A percentile compares a stretch with the other conserved stretches of the same genome.
Conservation (phyloP, 1,140 invertebrate species). For the Drosophila navojoa region DNA sequence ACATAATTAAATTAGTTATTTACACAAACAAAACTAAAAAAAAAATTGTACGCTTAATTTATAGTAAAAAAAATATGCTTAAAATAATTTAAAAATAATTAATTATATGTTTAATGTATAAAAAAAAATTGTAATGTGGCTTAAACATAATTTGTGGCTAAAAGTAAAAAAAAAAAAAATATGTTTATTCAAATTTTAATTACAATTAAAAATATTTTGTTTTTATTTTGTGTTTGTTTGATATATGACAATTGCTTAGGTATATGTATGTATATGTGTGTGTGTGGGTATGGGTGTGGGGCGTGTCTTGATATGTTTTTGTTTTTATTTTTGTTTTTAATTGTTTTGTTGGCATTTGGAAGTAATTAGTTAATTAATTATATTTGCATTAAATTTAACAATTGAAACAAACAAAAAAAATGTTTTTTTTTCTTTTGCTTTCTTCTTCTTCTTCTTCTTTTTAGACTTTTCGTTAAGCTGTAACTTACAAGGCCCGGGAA, state of each 20-base stretch:
- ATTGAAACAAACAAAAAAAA: conserved; percentile 30
- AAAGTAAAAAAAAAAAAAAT: conserved; percentile 53
- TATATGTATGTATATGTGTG: conserved; percentile 21
- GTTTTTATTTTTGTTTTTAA: conserved; percentile 37
- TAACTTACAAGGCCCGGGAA: conserved; percentile 41
- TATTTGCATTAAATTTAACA: conserved; percentile 34
- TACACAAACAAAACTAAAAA: conserved; percentile 29
- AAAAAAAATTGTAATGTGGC: conserved; percentile 34
- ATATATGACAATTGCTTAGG: conserved; percentile 12
- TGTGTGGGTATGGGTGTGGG: conserved; percentile 23
- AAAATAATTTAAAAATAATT: conserved; percentile 19
- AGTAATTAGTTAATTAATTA: conserved; percentile 28
- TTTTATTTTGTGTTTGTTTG: neutral
- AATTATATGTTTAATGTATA: conserved; percentile 13
- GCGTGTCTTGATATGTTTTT: conserved; percentile 53
- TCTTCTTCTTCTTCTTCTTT: neutral
- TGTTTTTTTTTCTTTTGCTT: conserved; percentile 11
- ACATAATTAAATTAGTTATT: conserved; percentile 43
- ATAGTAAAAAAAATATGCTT: conserved; percentile 23
- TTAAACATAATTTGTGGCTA: conserved; percentile 66
- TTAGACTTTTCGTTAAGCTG: conserved; percentile 6
- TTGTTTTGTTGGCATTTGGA: conserved; percentile 16
- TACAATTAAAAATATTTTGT: conserved; percentile 16
- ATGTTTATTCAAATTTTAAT: conserved; percentile 14
- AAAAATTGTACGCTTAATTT: conserved; percentile 25